Evolutionary conservation across 2,888 invertebrate genomes (phyloP), one percentile per base, ranked within the genome.

Genomic region (Melieria crassipennis): DNA sequence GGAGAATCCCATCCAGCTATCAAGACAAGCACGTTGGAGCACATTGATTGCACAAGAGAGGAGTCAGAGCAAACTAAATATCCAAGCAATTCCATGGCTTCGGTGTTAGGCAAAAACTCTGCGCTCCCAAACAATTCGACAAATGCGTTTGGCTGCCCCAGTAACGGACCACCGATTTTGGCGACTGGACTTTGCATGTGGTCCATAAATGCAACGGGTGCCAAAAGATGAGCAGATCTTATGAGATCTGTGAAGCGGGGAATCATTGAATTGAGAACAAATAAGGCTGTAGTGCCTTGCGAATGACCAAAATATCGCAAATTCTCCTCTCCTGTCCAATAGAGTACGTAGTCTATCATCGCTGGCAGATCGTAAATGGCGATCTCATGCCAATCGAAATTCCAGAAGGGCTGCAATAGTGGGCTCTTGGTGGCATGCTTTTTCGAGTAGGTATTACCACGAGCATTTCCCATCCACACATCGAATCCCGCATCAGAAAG

Each of bases 341-440:
- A n/a, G 11, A 84, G 84, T 1, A 91, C 88, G 79, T 93, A 92
- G 83, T 96, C 92, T 71, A 98, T 90, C 77, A 90, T 92, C 0
- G 96, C 94, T 10, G 98, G 96, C 67, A 98, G 83, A 86, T 99
- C 98, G 81, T 93, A 91, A 50, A 91, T 85, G 0, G 93, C 96
- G 88, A 96, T 94, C 85, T 98, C 95, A 79, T 97, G 94, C 89
- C 93, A 98, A 79, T 95, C 95, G 63, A 84, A 84, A 69, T 84
- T 79, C 84, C 84, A 84, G 76, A 81, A 84, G 4, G 77, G 42
- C 46, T 82, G 79, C 75, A 78, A 75, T 42, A 69, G 79, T 0
- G 86, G 83, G 47, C 82, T 80, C 65, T 86, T 83, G 10, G 79
- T 84, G 30, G 82, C 80, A 78, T 92, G 91, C 10, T 84, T 82